These are phyloP conservation scores for Danio kyathit DNA, from an alignment of 2,797 vertebrate species.

Conservation along the genomic window DNA sequence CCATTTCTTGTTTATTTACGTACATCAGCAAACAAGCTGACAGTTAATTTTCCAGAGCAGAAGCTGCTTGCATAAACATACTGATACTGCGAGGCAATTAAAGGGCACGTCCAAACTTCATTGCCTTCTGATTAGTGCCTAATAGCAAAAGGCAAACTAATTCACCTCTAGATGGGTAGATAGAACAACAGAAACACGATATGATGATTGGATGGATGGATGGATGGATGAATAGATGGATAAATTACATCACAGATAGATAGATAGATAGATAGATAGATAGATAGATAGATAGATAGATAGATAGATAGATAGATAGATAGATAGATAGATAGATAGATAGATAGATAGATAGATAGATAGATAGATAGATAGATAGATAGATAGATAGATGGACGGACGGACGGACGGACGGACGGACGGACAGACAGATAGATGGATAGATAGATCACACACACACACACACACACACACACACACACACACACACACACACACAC, in stretches of 20 bases:
- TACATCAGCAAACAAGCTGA: slow-evolving; percentile 45
- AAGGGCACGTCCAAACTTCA: slow-evolving; percentile 28
- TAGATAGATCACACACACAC: neutral
- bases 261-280: no score
- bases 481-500: no score
- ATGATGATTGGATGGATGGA: neutral
- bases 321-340: no score
- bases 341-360: no score
- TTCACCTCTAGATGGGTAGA: neutral
- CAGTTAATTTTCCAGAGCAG: slow-evolving; percentile 49
- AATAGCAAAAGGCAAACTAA: slow-evolving; percentile 31
- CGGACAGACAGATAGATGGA: neutral
- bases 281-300: no score
- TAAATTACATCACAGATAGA: neutral
- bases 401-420: no score
- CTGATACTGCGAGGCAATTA: slow-evolving; percentile 47
- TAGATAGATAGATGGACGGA: neutral
- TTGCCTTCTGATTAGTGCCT: slow-evolving; percentile 26
- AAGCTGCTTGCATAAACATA: slow-evolving; percentile 52
- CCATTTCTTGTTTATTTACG: slow-evolving; percentile 54
- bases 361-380: neutral
- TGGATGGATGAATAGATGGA: neutral
- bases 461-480: no score
- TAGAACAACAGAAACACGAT: neutral
- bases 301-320: no score